phyloP scores from a whole-genome alignment of 2,113 vertebrate genomes.

The Paraplagusia blochii region DNA sequence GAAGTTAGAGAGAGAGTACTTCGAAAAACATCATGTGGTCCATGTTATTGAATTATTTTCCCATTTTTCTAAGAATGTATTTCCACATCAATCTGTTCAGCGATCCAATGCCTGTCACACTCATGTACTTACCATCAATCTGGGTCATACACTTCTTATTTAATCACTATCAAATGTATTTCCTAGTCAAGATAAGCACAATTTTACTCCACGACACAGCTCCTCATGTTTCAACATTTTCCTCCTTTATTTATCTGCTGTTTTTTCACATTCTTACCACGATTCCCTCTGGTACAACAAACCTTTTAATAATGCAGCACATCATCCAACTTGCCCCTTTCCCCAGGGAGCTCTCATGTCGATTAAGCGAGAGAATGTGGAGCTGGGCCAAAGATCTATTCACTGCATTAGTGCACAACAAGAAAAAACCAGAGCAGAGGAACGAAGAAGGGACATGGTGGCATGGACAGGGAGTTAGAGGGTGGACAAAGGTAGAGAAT shows the following conservation, averaged over 20 bases:
- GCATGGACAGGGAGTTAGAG: constrained; percentile 33
- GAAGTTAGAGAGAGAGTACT: too few species aligned
- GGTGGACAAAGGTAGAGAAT: constrained; percentile 42
- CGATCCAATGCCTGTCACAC: neutral
- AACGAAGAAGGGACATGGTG: constrained; percentile 39
- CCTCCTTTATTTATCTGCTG: constrained; percentile 13
- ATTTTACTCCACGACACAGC: constrained; percentile 1
- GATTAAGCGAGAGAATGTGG: constrained; percentile 65
- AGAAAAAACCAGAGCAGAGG: constrained; percentile 44
- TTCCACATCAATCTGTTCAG: neutral
- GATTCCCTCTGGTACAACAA: constrained; percentile 44
- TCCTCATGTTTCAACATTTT: constrained; percentile 7
- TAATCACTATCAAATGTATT: constrained; percentile 7
- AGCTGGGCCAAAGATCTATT: constrained; percentile 60
- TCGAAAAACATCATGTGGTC: too few species aligned
- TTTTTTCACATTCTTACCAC: constrained; percentile 29
- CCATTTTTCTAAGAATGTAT: too few species aligned
- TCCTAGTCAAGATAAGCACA: constrained; percentile 3
- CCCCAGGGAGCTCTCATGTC: constrained; percentile 66
- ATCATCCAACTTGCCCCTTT: constrained; percentile 54
- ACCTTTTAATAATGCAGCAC: constrained; percentile 71
- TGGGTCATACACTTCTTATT: constrained; percentile 1
- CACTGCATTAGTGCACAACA: constrained; percentile 59
- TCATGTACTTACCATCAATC: neutral
- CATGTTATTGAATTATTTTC: too few species aligned